Evolutionary conservation across 2,888 invertebrate genomes (phyloP).

Genomic region (Nomada hirtipes): DNA sequence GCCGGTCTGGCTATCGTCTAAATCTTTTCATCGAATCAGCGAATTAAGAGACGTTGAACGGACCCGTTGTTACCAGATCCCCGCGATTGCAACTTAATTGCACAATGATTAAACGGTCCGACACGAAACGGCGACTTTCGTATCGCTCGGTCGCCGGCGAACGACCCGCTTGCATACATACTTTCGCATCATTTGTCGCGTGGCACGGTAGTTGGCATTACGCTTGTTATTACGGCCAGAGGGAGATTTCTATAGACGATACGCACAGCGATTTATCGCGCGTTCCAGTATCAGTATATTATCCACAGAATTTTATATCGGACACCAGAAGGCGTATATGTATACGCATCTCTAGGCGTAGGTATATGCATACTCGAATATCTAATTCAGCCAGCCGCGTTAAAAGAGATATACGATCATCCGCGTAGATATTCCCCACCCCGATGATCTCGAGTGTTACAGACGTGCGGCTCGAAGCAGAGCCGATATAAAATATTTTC

Average conservation of each 20-base stretch:
- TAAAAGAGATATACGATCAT: slow-evolving; percentile 26
- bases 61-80: slow-evolving; percentile 40
- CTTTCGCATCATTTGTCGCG: no score
- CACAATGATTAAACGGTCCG: slow-evolving; percentile 42
- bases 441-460: slow-evolving; percentile 9
- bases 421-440: slow-evolving; percentile 5
- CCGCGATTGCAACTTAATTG: slow-evolving; percentile 48
- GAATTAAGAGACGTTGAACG: slow-evolving; percentile 43
- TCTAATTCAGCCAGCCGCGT: slow-evolving; percentile 12
- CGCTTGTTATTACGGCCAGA: slow-evolving; percentile 15
- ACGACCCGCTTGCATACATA: neutral
- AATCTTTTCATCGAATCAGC: slow-evolving; percentile 26
- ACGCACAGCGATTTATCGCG: no score
- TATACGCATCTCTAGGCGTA: no score
- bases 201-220: neutral
- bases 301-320: neutral
- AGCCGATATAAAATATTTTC: slow-evolving; percentile 24
- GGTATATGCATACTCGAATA: neutral
- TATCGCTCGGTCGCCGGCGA: neutral
- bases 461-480: neutral
- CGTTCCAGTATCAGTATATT: neutral
- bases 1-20: neutral
- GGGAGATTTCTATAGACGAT: neutral
- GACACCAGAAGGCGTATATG: neutral
- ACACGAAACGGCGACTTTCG: slow-evolving; percentile 30